These are phyloP conservation scores for Catharus fuscescens DNA, from an alignment of 2,113 vertebrate genomes.

Conservation along the genomic window DNA sequence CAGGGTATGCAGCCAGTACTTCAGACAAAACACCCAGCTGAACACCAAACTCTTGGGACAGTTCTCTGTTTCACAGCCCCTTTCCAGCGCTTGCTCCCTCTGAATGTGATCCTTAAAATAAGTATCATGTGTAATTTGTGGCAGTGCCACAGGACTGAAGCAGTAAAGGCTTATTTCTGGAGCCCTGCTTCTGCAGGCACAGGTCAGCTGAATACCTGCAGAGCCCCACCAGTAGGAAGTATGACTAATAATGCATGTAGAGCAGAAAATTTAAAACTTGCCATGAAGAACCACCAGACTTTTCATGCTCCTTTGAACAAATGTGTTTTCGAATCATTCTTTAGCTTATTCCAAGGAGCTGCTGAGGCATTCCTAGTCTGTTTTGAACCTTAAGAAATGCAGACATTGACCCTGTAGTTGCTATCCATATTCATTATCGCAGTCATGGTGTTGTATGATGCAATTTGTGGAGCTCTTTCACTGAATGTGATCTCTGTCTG, in stretches of 20 bases:
- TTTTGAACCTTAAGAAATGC: slow-evolving; percentile 62
- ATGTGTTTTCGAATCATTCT: slow-evolving; percentile 10
- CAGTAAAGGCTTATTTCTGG: background rate
- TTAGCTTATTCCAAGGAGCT: slow-evolving; percentile 49
- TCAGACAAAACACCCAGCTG: background rate
- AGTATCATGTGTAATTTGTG: background rate
- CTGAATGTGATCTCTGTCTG: slow-evolving; percentile 74
- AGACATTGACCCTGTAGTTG: slow-evolving; percentile 55
- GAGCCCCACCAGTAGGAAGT: background rate
- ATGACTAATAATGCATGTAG: background rate
- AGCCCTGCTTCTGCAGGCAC: background rate
- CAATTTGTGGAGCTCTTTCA: slow-evolving; percentile 60
- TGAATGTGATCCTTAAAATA: background rate
- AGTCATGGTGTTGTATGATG: slow-evolving; percentile 68
- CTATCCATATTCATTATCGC: slow-evolving; percentile 60
- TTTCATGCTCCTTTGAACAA: background rate
- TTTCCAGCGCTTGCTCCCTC: background rate
- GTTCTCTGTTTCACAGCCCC: background rate
- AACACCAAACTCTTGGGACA: background rate
- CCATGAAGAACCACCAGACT: background rate
- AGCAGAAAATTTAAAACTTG: background rate
- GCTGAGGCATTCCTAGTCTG: slow-evolving; percentile 45
- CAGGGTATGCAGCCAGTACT: background rate
- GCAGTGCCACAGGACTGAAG: background rate
- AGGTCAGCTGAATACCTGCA: background rate